Evolutionary conservation across 2,113 vertebrate species (phyloP), one percentile per base, ranked within the genome.

Genomic region (Benthochromis sp.): DNA sequence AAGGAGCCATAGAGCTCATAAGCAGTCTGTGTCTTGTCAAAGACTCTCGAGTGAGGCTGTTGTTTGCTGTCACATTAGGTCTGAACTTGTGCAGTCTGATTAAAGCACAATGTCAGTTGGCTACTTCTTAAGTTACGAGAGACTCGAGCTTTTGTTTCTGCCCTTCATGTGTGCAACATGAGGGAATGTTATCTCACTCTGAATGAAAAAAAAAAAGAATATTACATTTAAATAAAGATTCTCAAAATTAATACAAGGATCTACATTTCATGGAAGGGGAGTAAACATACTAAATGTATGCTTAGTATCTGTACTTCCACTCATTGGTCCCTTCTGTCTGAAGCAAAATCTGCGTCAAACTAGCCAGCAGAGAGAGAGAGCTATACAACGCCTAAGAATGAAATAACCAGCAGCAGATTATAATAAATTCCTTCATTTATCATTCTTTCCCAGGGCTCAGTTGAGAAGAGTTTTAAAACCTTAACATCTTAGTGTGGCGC

Each of bases 341-440:
- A 8, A 24, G 36, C 40, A 54, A 52, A 69, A 69, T 55, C 45
- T 50, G 3, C 54, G 21, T 63, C 21, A 38, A 55, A 36, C 5
- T 52, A 34, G 73, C 73, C 73, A 78, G 27, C 73, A 52, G 47
- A 78, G 73, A 66, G 73, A 66, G 19, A 69, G 21, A 79, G 61
- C 21, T 38, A 17, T 86, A 10, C 38, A 36, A 50, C 2, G 43
- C 43, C 63, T 83, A 53, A 19, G 27, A 63, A 36, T 45, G 17
- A 53, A 86, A 61, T 55, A 81, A 69, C 34, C 71, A 47, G 19
- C 6, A 34, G 34, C 17, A 85, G 38, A 83, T 86, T 88, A 47
- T 79, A 71, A 54, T 80, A 61, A 88, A 91, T 50, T 50, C 54
- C 21, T 19, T 57, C 19, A 88, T 90, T 87, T 83, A 73, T 89